Conservation (phyloP, 2,888 invertebrate species). For the Leptinotarsa haldemani region DNA sequence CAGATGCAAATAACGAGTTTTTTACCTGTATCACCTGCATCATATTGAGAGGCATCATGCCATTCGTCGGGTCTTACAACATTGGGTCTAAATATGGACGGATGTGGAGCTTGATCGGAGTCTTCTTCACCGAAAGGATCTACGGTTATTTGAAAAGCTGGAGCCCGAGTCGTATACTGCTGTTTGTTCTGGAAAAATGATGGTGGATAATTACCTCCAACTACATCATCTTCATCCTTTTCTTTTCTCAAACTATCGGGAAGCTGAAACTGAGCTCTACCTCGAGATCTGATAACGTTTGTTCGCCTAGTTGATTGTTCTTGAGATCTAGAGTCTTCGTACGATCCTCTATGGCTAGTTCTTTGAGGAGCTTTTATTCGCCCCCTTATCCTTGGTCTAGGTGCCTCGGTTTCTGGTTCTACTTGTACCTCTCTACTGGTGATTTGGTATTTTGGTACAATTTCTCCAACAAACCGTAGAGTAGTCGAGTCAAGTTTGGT, state of each 20-base stretch:
- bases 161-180: constrained; percentile 47
- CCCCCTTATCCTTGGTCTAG: constrained; percentile 46
- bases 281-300: constrained; percentile 57
- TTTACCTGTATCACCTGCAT: constrained; percentile 35
- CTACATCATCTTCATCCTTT: constrained; percentile 62
- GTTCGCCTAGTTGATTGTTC: constrained; percentile 50
- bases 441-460: constrained; percentile 59
- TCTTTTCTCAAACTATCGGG: constrained; percentile 59
- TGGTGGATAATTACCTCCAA: constrained; percentile 67
- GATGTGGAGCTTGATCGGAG: constrained; percentile 71
- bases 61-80: constrained; percentile 58
- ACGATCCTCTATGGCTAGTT: constrained; percentile 11
- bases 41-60: constrained; percentile 58
- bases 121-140: constrained; percentile 60
- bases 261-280: constrained; percentile 68
- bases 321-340: constrained; percentile 28
- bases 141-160: constrained; percentile 63
- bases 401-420: constrained; percentile 44
- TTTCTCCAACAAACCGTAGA: constrained; percentile 60
- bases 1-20: background rate
- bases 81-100: constrained; percentile 69
- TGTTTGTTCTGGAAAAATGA: constrained; percentile 56
- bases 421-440: constrained; percentile 34
- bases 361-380: constrained; percentile 49
- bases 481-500: constrained; percentile 43